phyloP scores from a whole-genome alignment of 2,113 vertebrate species.

The Gymnobelideus leadbeateri region DNA sequence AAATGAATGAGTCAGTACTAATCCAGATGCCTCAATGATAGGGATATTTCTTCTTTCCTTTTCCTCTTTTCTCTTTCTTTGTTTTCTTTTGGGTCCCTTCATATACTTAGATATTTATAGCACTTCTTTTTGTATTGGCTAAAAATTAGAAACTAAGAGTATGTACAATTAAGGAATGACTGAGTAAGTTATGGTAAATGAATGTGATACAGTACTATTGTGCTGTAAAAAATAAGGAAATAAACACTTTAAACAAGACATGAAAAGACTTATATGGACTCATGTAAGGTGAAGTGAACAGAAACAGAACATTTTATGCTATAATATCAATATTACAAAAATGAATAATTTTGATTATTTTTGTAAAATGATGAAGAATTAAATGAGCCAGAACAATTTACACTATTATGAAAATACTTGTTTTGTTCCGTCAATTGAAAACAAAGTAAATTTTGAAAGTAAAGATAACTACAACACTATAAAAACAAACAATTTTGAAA shows the following conservation, averaged over 20 bases:
- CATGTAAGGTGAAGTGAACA: not conserved
- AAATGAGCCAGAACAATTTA: not conserved
- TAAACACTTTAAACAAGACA: not conserved
- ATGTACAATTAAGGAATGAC: not conserved
- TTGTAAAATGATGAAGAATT: not conserved
- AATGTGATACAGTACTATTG: not conserved
- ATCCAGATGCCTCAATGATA: not conserved
- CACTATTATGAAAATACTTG: too few species aligned
- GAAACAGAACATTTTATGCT: not conserved
- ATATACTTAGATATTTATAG: not conserved
- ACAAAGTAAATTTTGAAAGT: too few species aligned
- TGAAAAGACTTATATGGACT: not conserved
- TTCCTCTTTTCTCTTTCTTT: not conserved
- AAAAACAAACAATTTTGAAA: not conserved
- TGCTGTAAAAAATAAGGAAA: not conserved
- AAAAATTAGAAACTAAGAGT: not conserved
- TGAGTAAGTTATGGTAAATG: not conserved
- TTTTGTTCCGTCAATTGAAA: too few species aligned
- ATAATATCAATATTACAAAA: not conserved
- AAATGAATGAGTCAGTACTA: not conserved
- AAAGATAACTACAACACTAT: not conserved
- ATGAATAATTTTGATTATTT: not conserved
- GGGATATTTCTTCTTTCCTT: not conserved
- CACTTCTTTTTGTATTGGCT: not conserved
- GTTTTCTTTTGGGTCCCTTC: not conserved